These are phyloP conservation scores for Frankliniella intonsa DNA, from an alignment of 2,888 invertebrate genomes.

Conservation along the genomic window DNA sequence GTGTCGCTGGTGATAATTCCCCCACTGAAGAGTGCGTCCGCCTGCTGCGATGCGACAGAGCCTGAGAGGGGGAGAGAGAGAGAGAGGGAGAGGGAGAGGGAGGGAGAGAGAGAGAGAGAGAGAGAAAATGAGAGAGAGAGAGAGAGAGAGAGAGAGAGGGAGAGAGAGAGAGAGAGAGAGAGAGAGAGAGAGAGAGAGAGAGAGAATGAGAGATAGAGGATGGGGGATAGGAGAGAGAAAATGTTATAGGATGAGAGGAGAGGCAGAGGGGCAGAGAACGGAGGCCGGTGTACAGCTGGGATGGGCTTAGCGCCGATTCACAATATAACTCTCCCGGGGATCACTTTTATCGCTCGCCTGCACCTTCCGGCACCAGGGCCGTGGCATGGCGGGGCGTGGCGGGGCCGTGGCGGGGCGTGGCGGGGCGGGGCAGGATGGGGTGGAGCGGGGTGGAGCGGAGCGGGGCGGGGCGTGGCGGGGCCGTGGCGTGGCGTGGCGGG, in stretches of 20 bases:
- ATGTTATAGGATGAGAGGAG: too few species aligned
- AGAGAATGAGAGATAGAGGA: background rate
- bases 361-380: background rate
- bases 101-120: background rate
- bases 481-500: background rate
- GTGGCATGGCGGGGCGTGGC: background rate
- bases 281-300: too few species aligned
- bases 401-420: too few species aligned
- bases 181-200: constrained; percentile 1
- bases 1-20: constrained; percentile 10
- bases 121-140: background rate
- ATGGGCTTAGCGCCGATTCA: background rate
- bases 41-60: background rate
- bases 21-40: background rate
- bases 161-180: constrained; percentile 1
- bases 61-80: background rate
- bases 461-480: too few species aligned
- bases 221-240: too few species aligned
- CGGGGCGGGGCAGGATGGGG: too few species aligned
- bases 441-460: too few species aligned
- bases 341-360: background rate
- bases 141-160: background rate
- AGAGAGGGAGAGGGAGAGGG: background rate
- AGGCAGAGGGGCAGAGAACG: too few species aligned
- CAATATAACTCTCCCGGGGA: constrained; percentile 10